Evolutionary conservation across 1,140 invertebrate genomes (phyloP), one percentile per base, ranked within the genome.

Genomic region (Phortica variegata): DNA sequence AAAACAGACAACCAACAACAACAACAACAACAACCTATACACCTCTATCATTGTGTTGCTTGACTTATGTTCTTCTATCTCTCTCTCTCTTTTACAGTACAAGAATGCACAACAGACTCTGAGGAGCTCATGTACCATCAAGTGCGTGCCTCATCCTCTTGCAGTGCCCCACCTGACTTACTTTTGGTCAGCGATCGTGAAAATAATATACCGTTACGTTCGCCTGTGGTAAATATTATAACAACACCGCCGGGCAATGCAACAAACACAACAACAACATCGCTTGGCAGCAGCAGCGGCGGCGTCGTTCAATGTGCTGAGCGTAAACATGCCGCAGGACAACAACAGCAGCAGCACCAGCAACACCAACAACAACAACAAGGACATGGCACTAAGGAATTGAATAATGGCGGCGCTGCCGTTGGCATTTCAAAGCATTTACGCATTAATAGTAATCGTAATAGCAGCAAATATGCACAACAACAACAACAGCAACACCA

Each of bases 51-150:
- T 46, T 49, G 12, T 48, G 46, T 20, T 19, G 9, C n/a, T 21
- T 40, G 21, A 20, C 23, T 43, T 43, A 16, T 13, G 13, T 21
- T 12, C 18, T 23, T 43, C 37, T 31, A 21, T 47, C 16, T 33
- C 10, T 32, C 43, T 41, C 26, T 47, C 16, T 52, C 16, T 19
- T 32, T 61, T 73, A 40, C 61, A 60, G 62, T 76, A 41, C 74
- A 76, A 58, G 74, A 76, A 66, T 76, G 71, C 58, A 69, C 73
- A 54, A 76, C 74, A 49, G 73, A 76, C 58, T 75, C 74, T 6
- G 74, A 76, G 56, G 74, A 76, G 47, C 56, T 76, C 47, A 75
- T 76, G 61, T 74, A 76, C 50, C 72, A 76, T 54, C 73, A 75
- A 58, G 66, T 76, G 49, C 66, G 73, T 36, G 73, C 73, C 53